Conservation (phyloP, 1,140 invertebrate genomes). For the Pogonognathellus flavescens region DNA sequence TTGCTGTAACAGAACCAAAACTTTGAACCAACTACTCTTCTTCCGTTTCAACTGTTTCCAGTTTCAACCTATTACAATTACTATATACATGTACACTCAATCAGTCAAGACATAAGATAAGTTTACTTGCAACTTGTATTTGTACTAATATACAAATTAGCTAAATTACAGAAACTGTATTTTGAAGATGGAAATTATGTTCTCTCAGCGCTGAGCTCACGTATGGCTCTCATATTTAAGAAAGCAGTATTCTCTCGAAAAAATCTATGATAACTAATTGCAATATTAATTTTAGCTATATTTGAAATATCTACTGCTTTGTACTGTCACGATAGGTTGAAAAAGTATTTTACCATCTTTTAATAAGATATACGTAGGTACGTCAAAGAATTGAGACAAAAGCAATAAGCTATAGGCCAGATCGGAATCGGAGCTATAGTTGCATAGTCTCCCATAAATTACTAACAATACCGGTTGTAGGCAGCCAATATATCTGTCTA, state of each 20-base stretch:
- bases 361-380: not conserved
- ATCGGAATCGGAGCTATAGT: no score
- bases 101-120: no score
- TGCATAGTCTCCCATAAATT: no score
- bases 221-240: not conserved
- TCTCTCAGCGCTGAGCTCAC: not conserved
- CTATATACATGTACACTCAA: no score
- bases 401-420: no score
- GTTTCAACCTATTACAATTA: no score
- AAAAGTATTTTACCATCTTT: slow-evolving; percentile 12
- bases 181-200: slow-evolving; percentile 31
- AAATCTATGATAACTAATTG: slow-evolving; percentile 20
- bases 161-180: slow-evolving; percentile 20
- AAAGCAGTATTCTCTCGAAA: slow-evolving; percentile 36
- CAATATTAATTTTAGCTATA: slow-evolving; percentile 16
- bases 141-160: not conserved
- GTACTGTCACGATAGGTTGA: not conserved
- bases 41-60: not conserved
- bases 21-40: not conserved
- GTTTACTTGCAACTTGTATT: not conserved
- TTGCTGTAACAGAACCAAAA: not conserved
- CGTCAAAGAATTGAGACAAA: no score
- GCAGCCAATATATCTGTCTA: no score
- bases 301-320: not conserved
- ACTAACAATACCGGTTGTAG: no score